A percentile compares a stretch with the other conserved stretches of the same genome.
These are phyloP conservation scores for Drosophila meridionalis DNA, from an alignment of 2,888 invertebrate genomes.

Conservation along the genomic window DNA sequence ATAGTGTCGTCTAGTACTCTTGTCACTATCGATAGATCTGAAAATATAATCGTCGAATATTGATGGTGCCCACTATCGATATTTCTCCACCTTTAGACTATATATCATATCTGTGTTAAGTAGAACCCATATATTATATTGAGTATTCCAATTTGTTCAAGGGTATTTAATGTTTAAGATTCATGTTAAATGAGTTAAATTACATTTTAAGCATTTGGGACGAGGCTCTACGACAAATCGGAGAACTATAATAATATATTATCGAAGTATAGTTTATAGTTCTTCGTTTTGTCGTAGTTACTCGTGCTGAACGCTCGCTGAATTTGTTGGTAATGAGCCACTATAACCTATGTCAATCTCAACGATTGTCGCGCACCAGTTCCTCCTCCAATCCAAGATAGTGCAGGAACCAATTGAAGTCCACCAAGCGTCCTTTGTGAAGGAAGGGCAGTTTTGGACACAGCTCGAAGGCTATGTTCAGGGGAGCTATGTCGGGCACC, in stretches of 20 bases:
- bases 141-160: neutral
- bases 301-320: neutral
- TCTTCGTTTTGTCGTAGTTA: constrained; percentile 4
- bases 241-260: neutral
- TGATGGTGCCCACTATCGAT: too few species aligned
- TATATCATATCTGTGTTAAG: neutral
- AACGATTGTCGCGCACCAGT: constrained; percentile 65
- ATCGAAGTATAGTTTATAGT: neutral
- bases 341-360: neutral
- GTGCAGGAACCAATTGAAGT: constrained; percentile 83
- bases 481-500: constrained; percentile 82
- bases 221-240: constrained; percentile 1
- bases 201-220: neutral
- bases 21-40: too few species aligned
- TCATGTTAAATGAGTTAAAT: neutral
- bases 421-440: constrained; percentile 82
- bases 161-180: neutral
- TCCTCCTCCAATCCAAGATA: constrained; percentile 82
- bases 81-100: neutral
- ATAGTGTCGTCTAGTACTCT: too few species aligned
- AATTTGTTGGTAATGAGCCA: neutral
- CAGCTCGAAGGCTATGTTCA: constrained; percentile 84
- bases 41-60: too few species aligned
- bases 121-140: neutral
- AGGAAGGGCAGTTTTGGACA: constrained; percentile 84